phyloP scores from a whole-genome alignment of 1,140 invertebrate genomes.

The Aricia agestis region DNA sequence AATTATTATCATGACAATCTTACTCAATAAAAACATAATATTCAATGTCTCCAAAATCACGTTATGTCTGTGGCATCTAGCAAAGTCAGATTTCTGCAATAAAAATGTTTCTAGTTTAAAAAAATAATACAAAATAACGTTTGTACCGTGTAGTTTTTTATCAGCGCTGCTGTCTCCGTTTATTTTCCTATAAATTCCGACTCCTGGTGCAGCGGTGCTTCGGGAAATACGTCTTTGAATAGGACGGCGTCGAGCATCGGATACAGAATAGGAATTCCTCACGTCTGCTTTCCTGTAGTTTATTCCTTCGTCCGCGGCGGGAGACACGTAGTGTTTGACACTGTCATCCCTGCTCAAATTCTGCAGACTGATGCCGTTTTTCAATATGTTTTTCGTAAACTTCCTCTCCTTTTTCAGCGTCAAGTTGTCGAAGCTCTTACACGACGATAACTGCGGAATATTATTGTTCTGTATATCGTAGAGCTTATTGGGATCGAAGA shows the following conservation, averaged over 20 bases:
- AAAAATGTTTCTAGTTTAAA: not conserved
- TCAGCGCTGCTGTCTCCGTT: conserved; percentile 35
- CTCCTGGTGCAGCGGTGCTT: conserved; percentile 46
- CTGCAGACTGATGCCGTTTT: conserved; percentile 60
- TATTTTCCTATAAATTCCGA: conserved; percentile 60
- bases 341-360: conserved; percentile 57
- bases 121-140: not conserved
- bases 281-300: conserved; percentile 42
- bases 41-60: not conserved
- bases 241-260: conserved; percentile 50
- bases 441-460: conserved; percentile 45
- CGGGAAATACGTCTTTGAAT: conserved; percentile 44
- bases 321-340: conserved; percentile 57
- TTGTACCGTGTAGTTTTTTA: conserved; percentile 17
- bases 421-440: conserved; percentile 69
- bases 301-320: conserved; percentile 41
- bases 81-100: not conserved
- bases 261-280: conserved; percentile 61
- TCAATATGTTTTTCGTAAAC: conserved; percentile 42
- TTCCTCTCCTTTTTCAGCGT: conserved; percentile 43
- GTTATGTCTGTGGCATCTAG: not conserved
- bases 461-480: conserved; percentile 66
- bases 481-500: conserved; percentile 57
- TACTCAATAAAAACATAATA: not conserved
- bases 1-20: not conserved